phyloP scores from a whole-genome alignment of 2,797 vertebrate species.

The Schizothorax lantsangensis region DNA sequence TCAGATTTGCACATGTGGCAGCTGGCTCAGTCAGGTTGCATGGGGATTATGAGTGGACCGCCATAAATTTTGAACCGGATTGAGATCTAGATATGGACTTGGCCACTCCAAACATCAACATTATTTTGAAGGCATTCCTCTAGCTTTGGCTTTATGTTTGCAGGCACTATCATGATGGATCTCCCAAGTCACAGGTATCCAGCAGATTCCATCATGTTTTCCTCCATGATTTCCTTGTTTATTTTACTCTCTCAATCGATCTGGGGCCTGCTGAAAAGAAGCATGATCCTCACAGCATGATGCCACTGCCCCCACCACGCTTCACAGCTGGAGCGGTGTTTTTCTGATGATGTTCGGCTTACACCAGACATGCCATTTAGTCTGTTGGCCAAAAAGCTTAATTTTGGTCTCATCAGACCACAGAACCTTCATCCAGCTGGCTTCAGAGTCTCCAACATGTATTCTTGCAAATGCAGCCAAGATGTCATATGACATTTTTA shows the following conservation, averaged over 20 bases:
- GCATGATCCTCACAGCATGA: neutral
- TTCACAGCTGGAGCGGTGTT: neutral
- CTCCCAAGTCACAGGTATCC: neutral
- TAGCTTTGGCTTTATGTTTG: constrained; percentile 23
- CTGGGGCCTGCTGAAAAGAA: neutral
- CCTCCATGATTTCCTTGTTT: neutral
- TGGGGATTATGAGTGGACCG: neutral
- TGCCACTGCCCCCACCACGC: neutral
- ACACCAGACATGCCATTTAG: constrained; percentile 7
- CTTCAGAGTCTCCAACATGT: neutral
- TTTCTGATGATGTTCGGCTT: constrained; percentile 3
- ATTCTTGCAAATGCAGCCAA: neutral
- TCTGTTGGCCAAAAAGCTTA: neutral
- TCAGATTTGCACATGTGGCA: neutral
- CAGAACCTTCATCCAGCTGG: neutral
- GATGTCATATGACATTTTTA: neutral
- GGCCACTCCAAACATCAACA: constrained; percentile 13
- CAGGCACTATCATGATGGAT: neutral
- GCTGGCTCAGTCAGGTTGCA: constrained; percentile 4
- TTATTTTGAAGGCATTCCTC: constrained; percentile 12
- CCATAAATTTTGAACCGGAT: neutral
- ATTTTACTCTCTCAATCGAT: neutral
- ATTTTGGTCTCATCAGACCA: constrained; percentile 17
- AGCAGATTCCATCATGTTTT: constrained; percentile 12
- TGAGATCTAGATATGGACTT: constrained; percentile 7